Base-by-base conservation (phyloP, 2,888 invertebrate genomes). In the Sinotaia quadrata region DNA sequence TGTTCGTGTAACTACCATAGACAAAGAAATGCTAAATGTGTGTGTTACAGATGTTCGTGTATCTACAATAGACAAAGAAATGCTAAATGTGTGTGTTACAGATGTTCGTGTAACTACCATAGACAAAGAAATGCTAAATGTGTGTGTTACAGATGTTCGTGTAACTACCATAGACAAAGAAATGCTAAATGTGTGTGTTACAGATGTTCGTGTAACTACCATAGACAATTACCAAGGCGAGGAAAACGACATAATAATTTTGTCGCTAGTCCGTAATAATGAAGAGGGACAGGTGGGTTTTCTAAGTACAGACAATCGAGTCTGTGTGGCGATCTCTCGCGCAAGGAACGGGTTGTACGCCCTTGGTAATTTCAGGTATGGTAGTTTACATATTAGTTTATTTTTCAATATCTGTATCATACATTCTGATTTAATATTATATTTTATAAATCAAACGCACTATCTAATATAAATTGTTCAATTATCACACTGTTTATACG, bases 321-420 rank as follows among this genome's bases (percentile, higher is more conserved):
- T 71, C 0, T 71, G 71, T 59, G 71, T 71, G 18, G 71, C 71
- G n/a, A 41, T 71, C 36, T 71, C 71, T 4, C 44, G 71, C 36
- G 71, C 71, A 4, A 67, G 65, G 51, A 63, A 52, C 37, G 71
- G 71, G 2, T 74, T 88, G 15, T 88, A 75, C 75, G 80, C 82
- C 2, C 77, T 87, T 47, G 88, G 88, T 7, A 87, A 88, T 78
- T 54, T 60, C 47, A 54, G 56, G 12, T 29, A 29, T 2, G 54
- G 24, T n/a, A n/a, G n/a, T n/a, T n/a, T n/a, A n/a, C n/a, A n/a
- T n/a, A n/a, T n/a, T n/a, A n/a, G n/a, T n/a, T n/a, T n/a, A n/a
- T n/a, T n/a, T n/a, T n/a, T n/a, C n/a, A n/a, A n/a, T n/a, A n/a
- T n/a, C n/a, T n/a, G n/a, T n/a, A n/a, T n/a, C n/a, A n/a, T n/a